Base-by-base conservation (phyloP, 1,140 invertebrate species). In the Cyclargus thomasi region DNA sequence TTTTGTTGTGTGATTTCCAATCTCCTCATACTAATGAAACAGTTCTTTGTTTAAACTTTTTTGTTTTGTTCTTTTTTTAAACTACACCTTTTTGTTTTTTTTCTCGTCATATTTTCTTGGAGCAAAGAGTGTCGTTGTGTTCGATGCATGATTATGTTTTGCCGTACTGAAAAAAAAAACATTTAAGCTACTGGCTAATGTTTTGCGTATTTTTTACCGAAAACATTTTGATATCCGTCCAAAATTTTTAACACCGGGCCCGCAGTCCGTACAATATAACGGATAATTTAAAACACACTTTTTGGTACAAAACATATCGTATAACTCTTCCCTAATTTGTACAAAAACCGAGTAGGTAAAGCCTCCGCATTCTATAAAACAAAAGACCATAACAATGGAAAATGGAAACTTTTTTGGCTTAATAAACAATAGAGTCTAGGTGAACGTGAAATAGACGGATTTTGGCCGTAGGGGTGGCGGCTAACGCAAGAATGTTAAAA, bases 301-400 rank as follows among this genome's bases (percentile, higher is more conserved):
- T 75, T 72, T 11, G 18, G 55, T 59, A 59, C 55, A 11, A 59
- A 59, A 75, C 74, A 77, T 77, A 76, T 69, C 76, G 76, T 75
- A 74, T 75, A 83, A 84, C 79, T 82, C 80, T 81, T 81, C 71
- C 70, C 74, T 76, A 83, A 85, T 86, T 86, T 86, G 71, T 74
- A 80, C 74, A 82, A 82, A 78, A 81, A 84, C 76, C 74, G 80
- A 72, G 74, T 79, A 75, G 76, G 72, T 77, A 76, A 85, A 80
- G 80, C 74, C 69, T 77, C 72, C 75, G 83, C 83, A 89, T 87
- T 81, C 70, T 79, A 83, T 90, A 85, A 88, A 90, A 90, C 87
- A 90, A 90, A 87, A 84, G 85, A 80, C 67, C 74, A 76, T 74
- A 74, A 88, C 83, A 86, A 88, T 86, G 76, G 78, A 71, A 78